Evolutionary conservation across 2,888 invertebrate species (phyloP).

Genomic region (Brenthis ino): DNA sequence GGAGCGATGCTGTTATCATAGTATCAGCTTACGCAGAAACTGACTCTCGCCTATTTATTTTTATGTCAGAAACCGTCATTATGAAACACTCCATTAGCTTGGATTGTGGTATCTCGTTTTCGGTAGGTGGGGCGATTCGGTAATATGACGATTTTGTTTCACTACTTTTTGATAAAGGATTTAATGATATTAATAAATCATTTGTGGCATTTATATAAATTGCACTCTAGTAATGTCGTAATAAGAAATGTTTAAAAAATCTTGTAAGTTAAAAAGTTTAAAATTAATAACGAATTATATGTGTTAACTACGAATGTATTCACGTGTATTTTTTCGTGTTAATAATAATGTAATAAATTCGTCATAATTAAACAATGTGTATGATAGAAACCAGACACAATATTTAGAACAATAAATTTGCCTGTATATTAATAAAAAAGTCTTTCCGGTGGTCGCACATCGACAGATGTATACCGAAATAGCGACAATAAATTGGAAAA

Average conservation of each 20-base stretch:
- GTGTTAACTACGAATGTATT: not conserved
- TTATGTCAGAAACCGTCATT: slow-evolving; percentile 83
- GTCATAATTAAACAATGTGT: slow-evolving; percentile 19
- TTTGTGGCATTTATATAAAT: slow-evolving; percentile 4
- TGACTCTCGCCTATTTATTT: slow-evolving; percentile 82
- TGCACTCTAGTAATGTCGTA: not conserved
- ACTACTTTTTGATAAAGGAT: slow-evolving; percentile 36
- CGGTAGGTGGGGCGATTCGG: slow-evolving; percentile 76
- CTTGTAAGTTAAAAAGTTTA: too few relatives aligned
- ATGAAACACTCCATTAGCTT: slow-evolving; percentile 83
- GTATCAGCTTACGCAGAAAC: slow-evolving; percentile 83
- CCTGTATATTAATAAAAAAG: slow-evolving; percentile 34
- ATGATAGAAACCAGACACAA: slow-evolving; percentile 30
- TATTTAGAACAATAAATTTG: slow-evolving; percentile 36
- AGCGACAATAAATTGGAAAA: slow-evolving; percentile 40
- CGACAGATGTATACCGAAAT: slow-evolving; percentile 39
- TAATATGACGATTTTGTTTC: slow-evolving; percentile 53
- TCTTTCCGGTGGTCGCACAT: slow-evolving; percentile 40
- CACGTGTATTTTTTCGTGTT: not conserved
- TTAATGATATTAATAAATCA: slow-evolving; percentile 26
- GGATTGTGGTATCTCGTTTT: slow-evolving; percentile 81
- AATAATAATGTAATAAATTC: slow-evolving; percentile 6
- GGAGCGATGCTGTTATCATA: slow-evolving; percentile 82
- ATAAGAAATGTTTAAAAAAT: too few relatives aligned
- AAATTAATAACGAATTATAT: too few relatives aligned